Percentiles rank a stretch among this genome's conserved stretches.
Evolutionary conservation across 1,140 invertebrate genomes (phyloP).

Genomic region (Coelopa frigida): DNA sequence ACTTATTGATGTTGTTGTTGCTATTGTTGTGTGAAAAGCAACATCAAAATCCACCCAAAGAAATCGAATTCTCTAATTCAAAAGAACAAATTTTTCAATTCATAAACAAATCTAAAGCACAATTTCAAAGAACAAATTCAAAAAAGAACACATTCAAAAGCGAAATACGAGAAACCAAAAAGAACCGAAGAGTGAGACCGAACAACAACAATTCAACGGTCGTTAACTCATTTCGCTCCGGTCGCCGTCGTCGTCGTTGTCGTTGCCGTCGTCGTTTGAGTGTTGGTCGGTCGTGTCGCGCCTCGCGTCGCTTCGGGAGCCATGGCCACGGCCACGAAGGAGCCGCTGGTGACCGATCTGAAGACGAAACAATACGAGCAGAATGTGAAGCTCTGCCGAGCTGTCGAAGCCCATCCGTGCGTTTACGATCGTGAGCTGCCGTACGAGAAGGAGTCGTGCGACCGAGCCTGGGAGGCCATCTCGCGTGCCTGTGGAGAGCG

Average conservation of each 20-base stretch:
- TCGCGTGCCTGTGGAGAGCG: conserved; percentile 1
- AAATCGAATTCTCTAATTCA: conserved; percentile 4
- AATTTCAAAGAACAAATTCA: conserved; percentile 2
- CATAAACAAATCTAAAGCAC: neutral
- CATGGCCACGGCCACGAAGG: neutral
- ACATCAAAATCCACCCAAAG: neutral
- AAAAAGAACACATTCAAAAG: neutral
- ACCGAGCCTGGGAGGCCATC: neutral
- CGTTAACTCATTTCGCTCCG: neutral
- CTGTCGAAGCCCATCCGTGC: neutral
- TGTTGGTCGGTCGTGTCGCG: neutral
- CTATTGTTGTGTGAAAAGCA: neutral
- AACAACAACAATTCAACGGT: neutral
- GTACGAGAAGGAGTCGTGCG: neutral
- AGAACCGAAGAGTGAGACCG: neutral
- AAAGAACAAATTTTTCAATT: conserved; percentile 3
- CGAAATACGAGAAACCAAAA: neutral
- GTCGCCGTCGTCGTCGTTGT: neutral
- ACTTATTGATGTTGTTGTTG: neutral
- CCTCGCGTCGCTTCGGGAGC: neutral
- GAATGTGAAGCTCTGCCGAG: conserved; percentile 4
- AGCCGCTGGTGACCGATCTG: neutral
- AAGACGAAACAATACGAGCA: neutral
- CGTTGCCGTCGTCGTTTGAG: neutral
- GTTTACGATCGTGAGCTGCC: neutral